Evolutionary conservation across 2,888 invertebrate genomes (phyloP), one percentile per base, ranked within the genome.

Genomic region (Kryphioiulus occultus): DNA sequence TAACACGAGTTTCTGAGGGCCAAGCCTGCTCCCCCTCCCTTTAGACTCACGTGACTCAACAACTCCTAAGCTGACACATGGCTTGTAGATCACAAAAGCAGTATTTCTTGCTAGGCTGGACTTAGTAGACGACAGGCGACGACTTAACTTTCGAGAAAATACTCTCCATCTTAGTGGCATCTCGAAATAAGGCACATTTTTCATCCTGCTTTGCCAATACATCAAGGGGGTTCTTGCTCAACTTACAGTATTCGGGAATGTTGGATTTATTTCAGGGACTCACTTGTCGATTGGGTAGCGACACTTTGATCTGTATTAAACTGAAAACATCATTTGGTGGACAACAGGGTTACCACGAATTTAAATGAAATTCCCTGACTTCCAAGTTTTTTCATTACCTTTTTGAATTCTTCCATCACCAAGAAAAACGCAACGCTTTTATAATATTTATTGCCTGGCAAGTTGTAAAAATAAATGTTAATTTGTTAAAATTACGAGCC

Each of bases 151-250:
- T 59, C 53, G 19, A 19, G n/a, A n/a, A n/a, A 17, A 7, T n/a
- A n/a, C n/a, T 59, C 53, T 59, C 53, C 53, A 59, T 59, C 53
- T 19, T 59, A 59, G 53, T 59, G n/a, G 53, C 53, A 59, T n/a
- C 39, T 39, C 9, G 39, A 39, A 39, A 39, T 39, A 39, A 39
- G 39, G 39, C 39, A 5, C 39, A 59, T 59, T 59, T 59, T 59
- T 59, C 53, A 59, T 59, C 53, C 3, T 19, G 53, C n/a, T 59
- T 59, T n/a, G n/a, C 53, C 5, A 59, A n/a, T 59, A n/a, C 7
- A 59, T 59, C n/a, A 59, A n/a, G n/a, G 53, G 47, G 7, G 42
- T 17, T 17, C 47, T 10, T 2, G 15, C 17, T 47, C 15, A 47
- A 17, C 47, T 17, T 10, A 15, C n/a, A n/a, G n/a, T n/a, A n/a